Percentiles rank a stretch among this genome's conserved stretches.
Evolutionary conservation across 2,888 invertebrate species (phyloP).

Genomic region (Myopa testacea): DNA sequence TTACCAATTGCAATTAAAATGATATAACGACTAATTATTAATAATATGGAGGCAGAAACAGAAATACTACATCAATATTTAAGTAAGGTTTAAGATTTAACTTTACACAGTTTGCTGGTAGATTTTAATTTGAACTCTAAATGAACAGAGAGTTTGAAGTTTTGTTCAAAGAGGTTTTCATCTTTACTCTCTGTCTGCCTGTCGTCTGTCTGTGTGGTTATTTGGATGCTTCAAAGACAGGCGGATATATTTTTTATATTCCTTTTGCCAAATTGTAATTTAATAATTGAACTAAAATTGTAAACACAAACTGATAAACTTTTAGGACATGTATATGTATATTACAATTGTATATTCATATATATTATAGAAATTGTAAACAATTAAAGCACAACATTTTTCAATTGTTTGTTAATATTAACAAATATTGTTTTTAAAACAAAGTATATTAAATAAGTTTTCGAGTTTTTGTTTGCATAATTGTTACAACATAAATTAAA

Average conservation of each 20-base stretch:
- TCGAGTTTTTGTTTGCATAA: constrained; percentile 14
- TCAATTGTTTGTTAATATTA: constrained; percentile 5
- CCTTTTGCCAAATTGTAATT: no score
- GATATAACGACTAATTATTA: not conserved
- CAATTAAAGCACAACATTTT: constrained; percentile 22
- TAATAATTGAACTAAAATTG: no score
- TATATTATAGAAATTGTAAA: not conserved
- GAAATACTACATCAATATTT: no score
- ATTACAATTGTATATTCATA: not conserved
- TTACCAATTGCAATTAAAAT: constrained; percentile 23
- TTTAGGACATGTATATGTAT: no score
- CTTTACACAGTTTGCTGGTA: no score
- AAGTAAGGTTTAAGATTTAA: no score
- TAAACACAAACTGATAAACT: no score
- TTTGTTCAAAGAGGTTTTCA: no score
- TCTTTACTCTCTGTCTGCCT: not conserved
- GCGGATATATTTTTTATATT: no score
- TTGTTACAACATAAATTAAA: constrained; percentile 34
- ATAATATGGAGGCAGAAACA: no score
- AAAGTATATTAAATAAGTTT: constrained; percentile 9
- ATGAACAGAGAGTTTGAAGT: no score
- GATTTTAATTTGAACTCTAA: no score
- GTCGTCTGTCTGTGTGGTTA: not conserved
- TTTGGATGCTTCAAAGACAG: not conserved
- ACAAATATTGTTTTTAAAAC: constrained; percentile 9